A percentile compares a stretch with the other conserved stretches of the same genome.
Conservation (phyloP, 2,888 invertebrate species). For the Galeopsomyia nigrocyanea region DNA sequence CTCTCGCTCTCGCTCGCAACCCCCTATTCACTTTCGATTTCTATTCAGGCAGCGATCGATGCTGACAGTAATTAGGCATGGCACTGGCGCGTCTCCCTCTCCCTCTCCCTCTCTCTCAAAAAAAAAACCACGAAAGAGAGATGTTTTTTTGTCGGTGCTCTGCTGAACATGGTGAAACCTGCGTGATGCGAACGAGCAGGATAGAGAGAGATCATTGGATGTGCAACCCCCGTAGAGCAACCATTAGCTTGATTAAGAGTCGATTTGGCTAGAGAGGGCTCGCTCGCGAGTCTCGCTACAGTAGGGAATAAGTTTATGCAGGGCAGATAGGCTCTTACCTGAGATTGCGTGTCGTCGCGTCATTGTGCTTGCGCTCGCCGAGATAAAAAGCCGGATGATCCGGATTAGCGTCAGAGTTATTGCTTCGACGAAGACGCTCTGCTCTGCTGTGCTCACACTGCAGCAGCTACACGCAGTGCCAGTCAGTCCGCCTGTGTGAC, state of each 20-base stretch:
- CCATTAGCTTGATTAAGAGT: slow-evolving; percentile 46
- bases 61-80: slow-evolving; percentile 44
- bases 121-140: slow-evolving; percentile 5
- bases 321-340: neutral
- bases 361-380: neutral
- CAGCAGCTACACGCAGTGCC: too few relatives aligned
- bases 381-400: slow-evolving; percentile 48
- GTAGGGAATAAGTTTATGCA: too few relatives aligned
- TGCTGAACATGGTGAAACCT: neutral
- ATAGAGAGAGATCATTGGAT: neutral
- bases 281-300: too few relatives aligned
- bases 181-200: neutral
- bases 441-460: neutral
- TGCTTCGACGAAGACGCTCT: neutral
- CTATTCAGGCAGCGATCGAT: slow-evolving; percentile 21
- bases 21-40: slow-evolving; percentile 32
- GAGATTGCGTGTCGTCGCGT: slow-evolving; percentile 12
- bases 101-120: too few relatives aligned
- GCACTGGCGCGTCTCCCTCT: slow-evolving; percentile 23
- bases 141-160: neutral
- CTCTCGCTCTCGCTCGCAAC: neutral
- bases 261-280: slow-evolving; percentile 10
- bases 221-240: neutral
- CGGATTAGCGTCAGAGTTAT: slow-evolving; percentile 44
- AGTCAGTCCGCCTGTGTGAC: slow-evolving; percentile 34